These are phyloP conservation scores for Salticus scenicus DNA, from an alignment of 2,888 invertebrate species.

Conservation along the genomic window DNA sequence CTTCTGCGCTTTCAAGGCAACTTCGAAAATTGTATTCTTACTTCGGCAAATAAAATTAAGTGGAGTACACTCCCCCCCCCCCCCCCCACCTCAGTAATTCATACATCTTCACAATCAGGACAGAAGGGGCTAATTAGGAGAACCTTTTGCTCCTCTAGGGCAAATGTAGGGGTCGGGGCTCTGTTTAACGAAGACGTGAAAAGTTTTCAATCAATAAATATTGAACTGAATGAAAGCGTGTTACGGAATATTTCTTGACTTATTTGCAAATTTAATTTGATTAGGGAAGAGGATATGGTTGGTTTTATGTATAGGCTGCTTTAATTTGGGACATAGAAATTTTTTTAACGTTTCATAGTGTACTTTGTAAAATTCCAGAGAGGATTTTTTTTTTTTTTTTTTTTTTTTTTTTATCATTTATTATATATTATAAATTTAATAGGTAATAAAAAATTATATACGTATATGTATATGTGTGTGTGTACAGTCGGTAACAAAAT, in stretches of 20 bases:
- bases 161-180: not conserved
- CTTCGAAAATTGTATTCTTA: too few species aligned
- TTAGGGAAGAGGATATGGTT: not conserved
- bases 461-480: too few species aligned
- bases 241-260: not conserved
- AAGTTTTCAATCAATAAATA: conserved; percentile 15
- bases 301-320: not conserved
- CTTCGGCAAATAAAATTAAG: not conserved
- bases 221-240: not conserved
- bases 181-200: not conserved
- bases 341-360: too few species aligned
- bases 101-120: not conserved
- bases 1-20: not conserved
- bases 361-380: too few species aligned
- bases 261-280: conserved; percentile 15
- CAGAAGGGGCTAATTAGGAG: not conserved
- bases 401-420: too few species aligned
- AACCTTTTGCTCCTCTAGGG: not conserved
- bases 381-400: too few species aligned
- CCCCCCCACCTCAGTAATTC: not conserved
- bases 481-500: too few species aligned
- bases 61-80: not conserved
- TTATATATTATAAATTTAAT: too few species aligned
- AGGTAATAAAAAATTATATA: too few species aligned
- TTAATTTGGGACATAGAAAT: too few species aligned